These are phyloP conservation scores for Drosophila meridionalis DNA, from an alignment of 2,888 invertebrate species.

Conservation along the genomic window DNA sequence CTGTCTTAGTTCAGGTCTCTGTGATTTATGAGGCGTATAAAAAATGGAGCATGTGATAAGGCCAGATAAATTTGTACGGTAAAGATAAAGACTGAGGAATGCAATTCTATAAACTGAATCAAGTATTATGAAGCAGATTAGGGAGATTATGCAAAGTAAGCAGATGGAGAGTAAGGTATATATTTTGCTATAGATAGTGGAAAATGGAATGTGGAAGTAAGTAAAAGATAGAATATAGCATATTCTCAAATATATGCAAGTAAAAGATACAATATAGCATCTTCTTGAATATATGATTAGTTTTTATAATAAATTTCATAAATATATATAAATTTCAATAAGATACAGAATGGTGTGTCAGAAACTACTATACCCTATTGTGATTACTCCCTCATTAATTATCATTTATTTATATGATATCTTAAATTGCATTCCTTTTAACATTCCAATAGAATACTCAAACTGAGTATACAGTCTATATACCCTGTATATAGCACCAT, in stretches of 20 bases:
- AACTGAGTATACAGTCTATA: not conserved
- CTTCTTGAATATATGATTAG: too few species aligned
- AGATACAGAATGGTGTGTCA: too few species aligned
- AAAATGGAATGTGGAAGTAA: not conserved
- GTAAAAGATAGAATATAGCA: not conserved
- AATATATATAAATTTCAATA: too few species aligned
- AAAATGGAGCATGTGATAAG: conserved; percentile 9
- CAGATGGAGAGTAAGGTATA: not conserved
- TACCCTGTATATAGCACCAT: too few species aligned
- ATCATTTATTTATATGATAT: too few species aligned
- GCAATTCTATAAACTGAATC: not conserved
- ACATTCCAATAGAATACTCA: not conserved
- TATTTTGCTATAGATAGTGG: not conserved
- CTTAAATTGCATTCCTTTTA: too few species aligned
- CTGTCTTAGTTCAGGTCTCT: not conserved
- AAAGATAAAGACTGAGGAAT: conserved; percentile 3
- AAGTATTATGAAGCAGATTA: not conserved
- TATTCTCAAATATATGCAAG: not conserved
- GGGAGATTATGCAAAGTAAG: not conserved
- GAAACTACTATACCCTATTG: too few species aligned
- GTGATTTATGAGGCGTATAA: not conserved
- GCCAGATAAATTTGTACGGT: not conserved
- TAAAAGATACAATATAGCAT: too few species aligned
- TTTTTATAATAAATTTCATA: too few species aligned
- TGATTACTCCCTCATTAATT: too few species aligned